A percentile compares a stretch with the other conserved stretches of the same genome.
These are phyloP conservation scores for Amia ocellicauda DNA, from an alignment of 2,113 vertebrate species.

Conservation along the genomic window DNA sequence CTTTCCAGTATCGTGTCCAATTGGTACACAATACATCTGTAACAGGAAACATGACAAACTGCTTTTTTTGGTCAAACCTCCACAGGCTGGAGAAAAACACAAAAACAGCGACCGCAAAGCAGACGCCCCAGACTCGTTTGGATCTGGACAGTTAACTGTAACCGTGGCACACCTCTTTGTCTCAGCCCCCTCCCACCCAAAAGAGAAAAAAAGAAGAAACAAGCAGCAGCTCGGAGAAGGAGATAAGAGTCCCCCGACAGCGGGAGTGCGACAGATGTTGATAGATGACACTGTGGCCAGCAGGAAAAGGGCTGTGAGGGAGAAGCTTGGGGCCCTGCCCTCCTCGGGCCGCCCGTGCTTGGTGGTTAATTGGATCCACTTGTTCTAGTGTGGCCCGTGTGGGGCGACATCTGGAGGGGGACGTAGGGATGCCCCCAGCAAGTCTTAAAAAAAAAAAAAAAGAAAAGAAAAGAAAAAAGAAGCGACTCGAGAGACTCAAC, in stretches of 20 bases:
- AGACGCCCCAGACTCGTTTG: too few relatives aligned
- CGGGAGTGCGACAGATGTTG: constrained; percentile 76
- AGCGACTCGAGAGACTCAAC: constrained; percentile 48
- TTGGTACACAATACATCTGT: too few relatives aligned
- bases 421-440: constrained; percentile 63
- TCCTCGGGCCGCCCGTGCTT: constrained; percentile 73
- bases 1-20: too few relatives aligned
- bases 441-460: constrained; percentile 36
- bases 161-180: too few relatives aligned
- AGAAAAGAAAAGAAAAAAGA: constrained; percentile 18
- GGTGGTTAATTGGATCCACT: constrained; percentile 72
- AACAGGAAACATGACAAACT: too few relatives aligned
- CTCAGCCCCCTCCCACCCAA: too few relatives aligned
- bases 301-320: constrained; percentile 67
- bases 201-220: too few relatives aligned
- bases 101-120: too few relatives aligned
- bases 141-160: too few relatives aligned
- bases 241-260: constrained; percentile 51
- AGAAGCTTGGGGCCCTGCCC: constrained; percentile 53
- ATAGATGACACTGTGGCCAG: constrained; percentile 63
- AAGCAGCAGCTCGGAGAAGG: constrained; percentile 35
- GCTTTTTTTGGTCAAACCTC: too few relatives aligned
- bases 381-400: constrained; percentile 68
- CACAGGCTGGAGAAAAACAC: constrained; percentile 23
- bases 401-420: constrained; percentile 69